Evolutionary conservation across 2,888 invertebrate species (phyloP).

Genomic region (Nomada ferruginata): DNA sequence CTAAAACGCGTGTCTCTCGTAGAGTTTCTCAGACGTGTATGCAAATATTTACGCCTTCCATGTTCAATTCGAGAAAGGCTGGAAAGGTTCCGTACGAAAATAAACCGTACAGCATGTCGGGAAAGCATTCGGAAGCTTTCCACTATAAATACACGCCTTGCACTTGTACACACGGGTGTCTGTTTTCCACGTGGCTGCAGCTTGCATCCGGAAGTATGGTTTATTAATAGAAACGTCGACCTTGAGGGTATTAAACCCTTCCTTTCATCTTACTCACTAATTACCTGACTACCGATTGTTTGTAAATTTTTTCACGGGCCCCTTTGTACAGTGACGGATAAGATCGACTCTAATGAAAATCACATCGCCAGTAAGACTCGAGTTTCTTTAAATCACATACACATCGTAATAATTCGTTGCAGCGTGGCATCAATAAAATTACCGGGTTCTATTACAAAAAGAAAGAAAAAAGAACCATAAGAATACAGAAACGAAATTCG

Average conservation of each 20-base stretch:
- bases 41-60: constrained; percentile 10
- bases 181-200: constrained; percentile 33
- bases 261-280: constrained; percentile 19
- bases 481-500: background rate
- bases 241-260: constrained; percentile 28
- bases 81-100: constrained; percentile 9
- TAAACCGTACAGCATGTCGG: background rate
- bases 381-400: background rate
- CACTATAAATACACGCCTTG: constrained; percentile 31
- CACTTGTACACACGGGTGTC: background rate
- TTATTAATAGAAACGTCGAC: constrained; percentile 44
- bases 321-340: constrained; percentile 4
- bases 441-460: background rate
- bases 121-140: constrained; percentile 11
- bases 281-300: constrained; percentile 30
- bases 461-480: no score
- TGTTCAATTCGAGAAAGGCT: background rate
- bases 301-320: constrained; percentile 19
- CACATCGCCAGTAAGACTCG: background rate
- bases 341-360: constrained; percentile 20
- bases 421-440: background rate
- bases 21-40: background rate
- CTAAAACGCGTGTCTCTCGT: background rate
- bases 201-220: constrained; percentile 30
- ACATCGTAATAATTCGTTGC: background rate